These are phyloP conservation scores for Aviceda subcristata DNA, from an alignment of 2,113 vertebrate species.

Conservation along the genomic window DNA sequence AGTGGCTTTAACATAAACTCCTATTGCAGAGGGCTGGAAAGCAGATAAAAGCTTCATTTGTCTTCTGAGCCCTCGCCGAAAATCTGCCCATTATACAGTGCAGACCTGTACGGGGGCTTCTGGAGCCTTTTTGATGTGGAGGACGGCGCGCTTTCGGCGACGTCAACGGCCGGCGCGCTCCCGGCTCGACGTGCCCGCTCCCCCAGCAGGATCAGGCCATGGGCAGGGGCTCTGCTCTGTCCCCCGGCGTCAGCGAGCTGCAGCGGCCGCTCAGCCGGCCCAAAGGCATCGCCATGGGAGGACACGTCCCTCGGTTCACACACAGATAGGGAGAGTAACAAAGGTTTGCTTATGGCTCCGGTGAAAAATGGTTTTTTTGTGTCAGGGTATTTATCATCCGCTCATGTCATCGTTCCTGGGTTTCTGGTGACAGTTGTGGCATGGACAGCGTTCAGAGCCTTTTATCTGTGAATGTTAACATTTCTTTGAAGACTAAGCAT, in stretches of 20 bases:
- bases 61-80: slow-evolving; percentile 54
- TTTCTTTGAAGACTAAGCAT: slow-evolving; percentile 71
- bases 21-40: slow-evolving; percentile 14
- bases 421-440: slow-evolving; percentile 45
- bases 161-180: background rate
- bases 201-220: background rate
- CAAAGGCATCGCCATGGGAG: background rate
- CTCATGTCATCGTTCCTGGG: slow-evolving; percentile 59
- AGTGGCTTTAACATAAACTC: slow-evolving; percentile 78
- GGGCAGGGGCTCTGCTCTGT: slow-evolving; percentile 24
- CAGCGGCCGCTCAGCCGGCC: background rate
- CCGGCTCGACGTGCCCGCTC: rapidly evolving
- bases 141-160: background rate
- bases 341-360: slow-evolving; percentile 67
- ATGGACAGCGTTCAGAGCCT: slow-evolving; percentile 22
- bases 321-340: slow-evolving; percentile 61
- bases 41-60: slow-evolving; percentile 76
- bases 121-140: slow-evolving; percentile 61
- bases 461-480: slow-evolving; percentile 66
- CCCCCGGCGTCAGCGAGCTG: background rate
- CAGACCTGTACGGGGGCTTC: slow-evolving; percentile 27
- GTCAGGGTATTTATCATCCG: slow-evolving; percentile 59
- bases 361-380: slow-evolving; percentile 65
- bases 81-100: slow-evolving; percentile 67
- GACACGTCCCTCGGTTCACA: background rate